Evolutionary conservation across 2,888 invertebrate genomes (phyloP), one percentile per base, ranked within the genome.

Genomic region (Drosophila melanocephala): DNA sequence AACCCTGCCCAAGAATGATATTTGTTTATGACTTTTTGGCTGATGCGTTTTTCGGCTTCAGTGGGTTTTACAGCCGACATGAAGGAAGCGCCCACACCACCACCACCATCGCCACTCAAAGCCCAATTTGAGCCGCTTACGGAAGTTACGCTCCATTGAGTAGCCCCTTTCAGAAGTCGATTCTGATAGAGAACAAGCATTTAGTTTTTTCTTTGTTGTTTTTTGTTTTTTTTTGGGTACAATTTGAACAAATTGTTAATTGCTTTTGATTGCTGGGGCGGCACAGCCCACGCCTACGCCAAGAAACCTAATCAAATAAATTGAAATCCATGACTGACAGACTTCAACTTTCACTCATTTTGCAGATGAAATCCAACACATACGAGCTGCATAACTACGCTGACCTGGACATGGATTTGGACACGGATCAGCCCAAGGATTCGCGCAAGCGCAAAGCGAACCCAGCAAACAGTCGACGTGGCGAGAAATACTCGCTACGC

Each of bases 401-500:
- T 58, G 81, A 87, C 37, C 72, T 89, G 32, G 62, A 83, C 57
- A 85, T 85, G 84, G 87, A 78, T 37, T 57, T 62, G 63, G 64
- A 70, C 19, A 55, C 26, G 12, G 81, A 73, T 16, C 57, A 53
- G 16, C 30, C 33, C 0, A 58, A 85, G 79, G 79, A 87, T 22
- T 64, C 80, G 2, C 81, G 80, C 32, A 87, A 90, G 26, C 61
- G 83, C 4, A 89, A 89, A 60, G 69, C 77, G 5, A 60, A n/a
- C 72, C 74, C 56, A 2, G 9, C 59, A 14, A 42, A 44, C 6
- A 52, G 65, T 64, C 75, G 77, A 26, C 80, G 81, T 73, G 94
- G 87, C 78, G 95, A 95, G 83, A 95, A 96, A 90, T 96, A 96
- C 93, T 96, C 96, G 26, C 93, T 96, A 72, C 94, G 96, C 10